Conservation (phyloP, 1,140 invertebrate genomes). For the Pseudobourletiella spinata region DNA sequence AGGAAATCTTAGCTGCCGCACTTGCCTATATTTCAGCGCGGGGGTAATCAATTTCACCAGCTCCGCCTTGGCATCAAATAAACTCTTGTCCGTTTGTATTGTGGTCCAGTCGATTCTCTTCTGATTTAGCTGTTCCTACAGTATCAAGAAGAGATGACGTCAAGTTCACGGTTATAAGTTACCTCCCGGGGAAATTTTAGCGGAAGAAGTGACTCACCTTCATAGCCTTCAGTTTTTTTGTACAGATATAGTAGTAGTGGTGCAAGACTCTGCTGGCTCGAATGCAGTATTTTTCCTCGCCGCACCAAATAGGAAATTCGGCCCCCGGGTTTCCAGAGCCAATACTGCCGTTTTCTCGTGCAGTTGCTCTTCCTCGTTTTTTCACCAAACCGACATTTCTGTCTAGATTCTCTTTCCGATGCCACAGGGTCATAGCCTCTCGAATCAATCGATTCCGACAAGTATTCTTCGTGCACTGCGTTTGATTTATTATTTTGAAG, state of each 20-base stretch:
- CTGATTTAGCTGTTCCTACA: conserved; percentile 16
- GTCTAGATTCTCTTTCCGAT: not conserved
- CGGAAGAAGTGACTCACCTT: too few species aligned
- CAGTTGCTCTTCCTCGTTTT: too few species aligned
- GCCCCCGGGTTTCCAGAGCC: not conserved
- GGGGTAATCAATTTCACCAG: conserved; percentile 1
- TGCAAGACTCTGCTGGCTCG: not conserved
- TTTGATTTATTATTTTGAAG: too few species aligned
- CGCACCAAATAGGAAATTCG: not conserved
- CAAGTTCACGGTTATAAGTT: too few species aligned
- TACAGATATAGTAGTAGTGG: conserved; percentile 21
- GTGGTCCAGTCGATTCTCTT: conserved; percentile 19
- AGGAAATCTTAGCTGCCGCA: too few species aligned
- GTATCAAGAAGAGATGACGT: not conserved
- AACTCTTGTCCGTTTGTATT: conserved; percentile 14
- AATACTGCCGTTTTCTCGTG: not conserved
- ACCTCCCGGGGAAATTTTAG: too few species aligned
- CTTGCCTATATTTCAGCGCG: conserved; percentile 16
- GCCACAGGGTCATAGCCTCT: conserved; percentile 2
- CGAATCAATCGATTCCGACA: conserved; percentile 13
- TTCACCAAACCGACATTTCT: too few species aligned
- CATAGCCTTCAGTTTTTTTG: conserved; percentile 4
- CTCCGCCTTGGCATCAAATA: not conserved
- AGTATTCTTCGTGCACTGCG: conserved; percentile 6
- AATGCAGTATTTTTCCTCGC: not conserved